A percentile compares a stretch with the other conserved stretches of the same genome.
phyloP scores from a whole-genome alignment of 1,140 invertebrate genomes.

The Acyrthosiphon pisum region DNA sequence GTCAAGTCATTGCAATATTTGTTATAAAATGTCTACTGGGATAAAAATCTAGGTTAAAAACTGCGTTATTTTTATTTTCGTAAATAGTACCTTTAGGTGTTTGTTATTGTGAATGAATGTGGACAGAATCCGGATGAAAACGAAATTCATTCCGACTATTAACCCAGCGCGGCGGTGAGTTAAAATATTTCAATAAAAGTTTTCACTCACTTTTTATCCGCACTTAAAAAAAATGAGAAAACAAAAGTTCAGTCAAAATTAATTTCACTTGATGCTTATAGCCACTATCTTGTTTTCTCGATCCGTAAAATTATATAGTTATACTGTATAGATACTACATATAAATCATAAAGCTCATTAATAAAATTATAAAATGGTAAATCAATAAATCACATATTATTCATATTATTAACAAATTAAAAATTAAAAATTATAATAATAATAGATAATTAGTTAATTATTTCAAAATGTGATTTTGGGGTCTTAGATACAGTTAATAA shows the following conservation, averaged over 20 bases:
- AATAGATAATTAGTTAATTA: neutral
- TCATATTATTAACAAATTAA: no score
- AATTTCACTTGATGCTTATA: neutral
- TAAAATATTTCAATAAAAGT: neutral
- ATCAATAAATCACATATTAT: no score
- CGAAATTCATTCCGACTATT: neutral
- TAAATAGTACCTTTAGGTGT: neutral
- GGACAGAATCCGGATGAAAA: neutral
- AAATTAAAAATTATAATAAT: no score
- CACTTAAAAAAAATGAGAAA: neutral
- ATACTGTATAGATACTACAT: neutral
- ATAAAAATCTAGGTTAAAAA: constrained; percentile 17
- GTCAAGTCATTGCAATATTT: constrained; percentile 43
- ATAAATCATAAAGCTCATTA: no score
- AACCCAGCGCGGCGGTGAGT: neutral
- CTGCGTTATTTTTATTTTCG: neutral
- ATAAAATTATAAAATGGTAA: no score
- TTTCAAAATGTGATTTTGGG: neutral
- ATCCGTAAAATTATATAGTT: neutral
- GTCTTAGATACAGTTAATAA: neutral
- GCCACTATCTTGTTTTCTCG: neutral
- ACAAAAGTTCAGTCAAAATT: neutral
- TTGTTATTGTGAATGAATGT: neutral
- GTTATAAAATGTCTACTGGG: constrained; percentile 36
- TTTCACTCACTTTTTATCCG: neutral